Evolutionary conservation across 2,797 vertebrate species (phyloP).

Genomic region (Acanthurus tractus): DNA sequence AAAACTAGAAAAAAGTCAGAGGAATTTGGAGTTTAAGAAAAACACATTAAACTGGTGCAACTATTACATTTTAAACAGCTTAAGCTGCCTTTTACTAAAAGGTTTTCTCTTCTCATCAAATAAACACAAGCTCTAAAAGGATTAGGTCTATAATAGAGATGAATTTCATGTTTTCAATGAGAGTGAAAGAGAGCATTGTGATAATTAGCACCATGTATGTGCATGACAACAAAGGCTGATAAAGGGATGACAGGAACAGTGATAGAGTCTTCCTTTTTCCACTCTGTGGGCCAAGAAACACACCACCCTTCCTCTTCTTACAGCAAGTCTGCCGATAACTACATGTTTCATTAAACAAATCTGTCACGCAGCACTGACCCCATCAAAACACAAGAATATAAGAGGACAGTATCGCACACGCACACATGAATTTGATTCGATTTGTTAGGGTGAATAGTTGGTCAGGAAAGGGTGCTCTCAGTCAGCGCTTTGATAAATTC

Average conservation of each 20-base stretch:
- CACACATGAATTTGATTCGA: not conserved
- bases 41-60: too few species aligned
- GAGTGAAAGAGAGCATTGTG: not conserved
- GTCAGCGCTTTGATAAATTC: conserved; percentile 22
- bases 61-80: not conserved
- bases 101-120: not conserved
- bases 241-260: conserved; percentile 17
- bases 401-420: not conserved
- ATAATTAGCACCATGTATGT: conserved; percentile 5
- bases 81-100: not conserved
- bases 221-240: conserved; percentile 42
- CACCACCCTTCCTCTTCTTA: conserved; percentile 13
- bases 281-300: conserved; percentile 48
- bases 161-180: not conserved
- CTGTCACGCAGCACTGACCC: conserved; percentile 25
- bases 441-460: not conserved
- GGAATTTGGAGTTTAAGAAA: too few species aligned
- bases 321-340: conserved; percentile 28
- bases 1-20: not conserved
- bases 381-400: not conserved
- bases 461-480: not conserved
- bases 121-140: not conserved
- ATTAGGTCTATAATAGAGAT: not conserved
- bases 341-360: conserved; percentile 21
- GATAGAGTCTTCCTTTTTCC: conserved; percentile 38